Conservation (phyloP, 2,113 vertebrate species). For the Oncorhynchus keta region DNA sequence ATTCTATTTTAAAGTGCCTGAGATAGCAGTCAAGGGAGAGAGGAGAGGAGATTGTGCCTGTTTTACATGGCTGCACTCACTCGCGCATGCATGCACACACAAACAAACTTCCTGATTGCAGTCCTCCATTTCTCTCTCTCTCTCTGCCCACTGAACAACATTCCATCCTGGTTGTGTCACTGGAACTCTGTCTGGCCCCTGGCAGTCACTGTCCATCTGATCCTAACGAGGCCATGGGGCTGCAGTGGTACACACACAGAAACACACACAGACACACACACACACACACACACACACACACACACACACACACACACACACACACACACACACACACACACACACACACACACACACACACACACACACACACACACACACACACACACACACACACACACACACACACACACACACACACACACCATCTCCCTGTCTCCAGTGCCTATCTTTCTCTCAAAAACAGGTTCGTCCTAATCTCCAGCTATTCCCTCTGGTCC, state of each 20-base stretch:
- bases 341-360: too few species aligned
- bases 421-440: not conserved
- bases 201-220: slow-evolving; percentile 43
- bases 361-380: too few species aligned
- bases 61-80: not conserved
- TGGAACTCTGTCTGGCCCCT: slow-evolving; percentile 31
- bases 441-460: not conserved
- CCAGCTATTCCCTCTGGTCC: slow-evolving; percentile 42
- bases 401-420: too few species aligned
- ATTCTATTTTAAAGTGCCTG: not conserved
- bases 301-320: too few species aligned
- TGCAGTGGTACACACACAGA: not conserved
- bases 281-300: too few species aligned
- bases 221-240: slow-evolving; percentile 26
- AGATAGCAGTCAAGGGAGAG: not conserved
- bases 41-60: too few species aligned
- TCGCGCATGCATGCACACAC: not conserved
- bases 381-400: too few species aligned
- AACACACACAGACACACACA: too few species aligned
- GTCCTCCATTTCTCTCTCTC: not conserved
- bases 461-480: not conserved
- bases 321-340: too few species aligned
- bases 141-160: slow-evolving; percentile 60
- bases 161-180: slow-evolving; percentile 65
- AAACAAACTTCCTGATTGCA: slow-evolving; percentile 28